phyloP scores from a whole-genome alignment of 2,113 vertebrate species.

The Notothenia rossii region DNA sequence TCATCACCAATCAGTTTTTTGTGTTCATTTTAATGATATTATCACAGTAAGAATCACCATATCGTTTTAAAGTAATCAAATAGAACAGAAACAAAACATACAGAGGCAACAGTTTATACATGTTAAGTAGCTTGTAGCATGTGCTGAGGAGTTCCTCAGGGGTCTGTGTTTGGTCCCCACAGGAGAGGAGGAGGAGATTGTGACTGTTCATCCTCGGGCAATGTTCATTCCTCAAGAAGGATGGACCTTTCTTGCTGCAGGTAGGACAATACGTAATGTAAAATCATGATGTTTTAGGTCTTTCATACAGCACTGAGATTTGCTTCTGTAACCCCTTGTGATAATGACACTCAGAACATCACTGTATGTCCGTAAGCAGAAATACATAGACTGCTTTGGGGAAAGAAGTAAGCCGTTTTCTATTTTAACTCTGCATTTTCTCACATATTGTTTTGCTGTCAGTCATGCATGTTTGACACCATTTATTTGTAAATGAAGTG shows the following conservation, averaged over 20 bases:
- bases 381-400: not conserved
- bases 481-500: not conserved
- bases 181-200: constrained; percentile 85
- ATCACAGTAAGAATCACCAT: not conserved
- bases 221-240: constrained; percentile 87
- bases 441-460: not conserved
- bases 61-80: not conserved
- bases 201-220: constrained; percentile 89
- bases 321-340: not conserved
- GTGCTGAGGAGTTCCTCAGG: constrained; percentile 13
- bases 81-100: too few species aligned
- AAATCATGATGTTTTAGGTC: not conserved
- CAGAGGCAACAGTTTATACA: not conserved
- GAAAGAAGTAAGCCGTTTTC: not conserved
- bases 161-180: constrained; percentile 55
- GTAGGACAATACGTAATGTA: constrained; percentile 64
- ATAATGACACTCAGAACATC: not conserved
- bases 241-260: constrained; percentile 91
- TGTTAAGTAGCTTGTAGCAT: not conserved
- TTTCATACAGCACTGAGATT: not conserved
- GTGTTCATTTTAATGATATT: too few species aligned
- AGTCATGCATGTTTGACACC: not conserved
- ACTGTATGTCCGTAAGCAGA: not conserved
- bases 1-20: not conserved
- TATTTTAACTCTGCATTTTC: too few species aligned